phyloP scores from a whole-genome alignment of 1,140 invertebrate genomes.

The Diabrotica undecimpunctata region DNA sequence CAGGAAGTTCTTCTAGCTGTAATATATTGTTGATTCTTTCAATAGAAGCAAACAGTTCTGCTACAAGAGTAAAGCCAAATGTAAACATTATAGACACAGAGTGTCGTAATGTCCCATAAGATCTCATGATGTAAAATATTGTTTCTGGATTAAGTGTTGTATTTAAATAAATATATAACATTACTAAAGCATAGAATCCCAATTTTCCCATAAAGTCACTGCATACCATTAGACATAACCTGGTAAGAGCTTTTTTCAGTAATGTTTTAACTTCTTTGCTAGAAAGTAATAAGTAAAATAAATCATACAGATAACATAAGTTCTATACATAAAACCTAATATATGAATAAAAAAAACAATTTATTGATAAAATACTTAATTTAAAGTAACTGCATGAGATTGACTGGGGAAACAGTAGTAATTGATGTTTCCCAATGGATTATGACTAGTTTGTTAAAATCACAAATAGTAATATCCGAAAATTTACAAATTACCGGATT shows the following conservation, averaged over 20 bases:
- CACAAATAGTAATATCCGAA: too few relatives aligned
- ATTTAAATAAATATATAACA: constrained; percentile 24
- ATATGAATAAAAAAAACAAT: too few relatives aligned
- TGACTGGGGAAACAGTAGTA: too few relatives aligned
- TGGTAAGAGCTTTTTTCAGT: constrained; percentile 18
- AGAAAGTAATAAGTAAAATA: constrained; percentile 8
- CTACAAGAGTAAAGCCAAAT: constrained; percentile 51
- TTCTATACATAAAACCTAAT: too few relatives aligned
- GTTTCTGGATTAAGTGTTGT: constrained; percentile 22
- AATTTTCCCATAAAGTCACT: constrained; percentile 26
- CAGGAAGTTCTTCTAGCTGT: constrained; percentile 26
- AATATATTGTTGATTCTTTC: constrained; percentile 34
- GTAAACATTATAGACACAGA: constrained; percentile 23
- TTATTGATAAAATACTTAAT: too few relatives aligned
- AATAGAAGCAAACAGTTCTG: constrained; percentile 44
- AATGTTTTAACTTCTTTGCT: constrained; percentile 29
- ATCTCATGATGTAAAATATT: constrained; percentile 30
- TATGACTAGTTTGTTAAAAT: too few relatives aligned
- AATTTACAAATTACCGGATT: too few relatives aligned
- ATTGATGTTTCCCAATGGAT: too few relatives aligned
- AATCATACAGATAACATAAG: too few relatives aligned
- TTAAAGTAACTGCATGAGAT: too few relatives aligned
- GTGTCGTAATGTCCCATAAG: constrained; percentile 20
- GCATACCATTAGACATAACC: constrained; percentile 12
- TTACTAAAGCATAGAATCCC: constrained; percentile 27